These are phyloP conservation scores for Diorhabda sublineata DNA, from an alignment of 1,140 invertebrate species.

Conservation along the genomic window DNA sequence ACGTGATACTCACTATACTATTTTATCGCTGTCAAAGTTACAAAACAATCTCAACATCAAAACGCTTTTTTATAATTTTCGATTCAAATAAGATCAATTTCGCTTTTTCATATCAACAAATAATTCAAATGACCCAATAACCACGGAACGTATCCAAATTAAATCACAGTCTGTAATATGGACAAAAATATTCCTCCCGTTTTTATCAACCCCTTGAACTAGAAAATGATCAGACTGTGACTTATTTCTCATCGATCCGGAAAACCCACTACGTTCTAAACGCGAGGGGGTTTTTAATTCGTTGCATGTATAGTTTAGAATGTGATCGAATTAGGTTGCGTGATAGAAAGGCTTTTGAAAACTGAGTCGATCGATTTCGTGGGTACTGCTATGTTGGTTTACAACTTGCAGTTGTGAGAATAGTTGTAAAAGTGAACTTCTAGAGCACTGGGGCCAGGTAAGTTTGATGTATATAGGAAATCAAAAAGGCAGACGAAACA, in stretches of 20 bases:
- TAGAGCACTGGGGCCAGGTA: slow-evolving; percentile 2
- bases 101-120: background rate
- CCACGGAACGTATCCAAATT: background rate
- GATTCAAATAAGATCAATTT: background rate
- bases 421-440: slow-evolving; percentile 14
- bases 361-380: slow-evolving; percentile 12
- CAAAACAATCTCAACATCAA: no score
- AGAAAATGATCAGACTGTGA: slow-evolving; percentile 2
- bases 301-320: slow-evolving; percentile 3
- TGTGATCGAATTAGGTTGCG: slow-evolving; percentile 7
- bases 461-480: background rate
- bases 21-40: no score
- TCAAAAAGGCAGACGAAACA: background rate
- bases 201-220: background rate
- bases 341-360: background rate
- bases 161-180: background rate
- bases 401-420: slow-evolving; percentile 6
- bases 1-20: no score
- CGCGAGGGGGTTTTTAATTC: background rate
- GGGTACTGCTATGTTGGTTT: background rate
- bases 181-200: background rate
- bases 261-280: background rate
- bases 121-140: slow-evolving; percentile 2
- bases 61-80: no score
- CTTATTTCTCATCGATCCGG: background rate